Evolutionary conservation across 2,113 vertebrate genomes (phyloP), one percentile per base, ranked within the genome.

Genomic region (Gorsachius goisagi): DNA sequence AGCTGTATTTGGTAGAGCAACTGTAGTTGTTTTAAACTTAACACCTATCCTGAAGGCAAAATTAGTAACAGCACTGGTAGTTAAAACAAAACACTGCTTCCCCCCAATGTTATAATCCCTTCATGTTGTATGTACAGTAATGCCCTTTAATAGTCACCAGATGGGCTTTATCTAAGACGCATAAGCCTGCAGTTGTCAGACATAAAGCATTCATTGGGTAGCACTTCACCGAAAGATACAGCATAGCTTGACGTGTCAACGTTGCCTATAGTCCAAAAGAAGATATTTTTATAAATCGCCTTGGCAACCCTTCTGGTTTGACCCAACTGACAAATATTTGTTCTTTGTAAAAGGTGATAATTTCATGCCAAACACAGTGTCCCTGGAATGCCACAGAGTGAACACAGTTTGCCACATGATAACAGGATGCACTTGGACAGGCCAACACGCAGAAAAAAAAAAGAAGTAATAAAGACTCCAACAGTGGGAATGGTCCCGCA

Each of bases 141-240:
- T 91, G 93, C 92, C 74, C 53, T 85, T 87, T 96, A 97, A 97
- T 72, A 91, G 94, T 90, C 82, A 96, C 90, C 95, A 97, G 82
- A 95, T 90, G 95, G 95, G 86, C 67, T 93, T 79, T 87, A 83
- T 82, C 88, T 84, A 79, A 89, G 64, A 86, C 3, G 11, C 45
- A 30, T 62, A 95, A 92, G 78, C 44, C 73, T 73, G 52, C 73
- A 92, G 86, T 83, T 95, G 80, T 56, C 12, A 11, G 62, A 84
- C 85, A 95, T 19, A 69, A 75, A 84, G 52, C 52, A 76, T 45
- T 82, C 85, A 45, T 3, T 49, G 35, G 76, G 63, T 60, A 92
- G 30, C 4, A 6, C 74, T 87, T 79, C 67, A 83, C 24, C 4
- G 2, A 88, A 89, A 83, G 68, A 45, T 17, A n/a, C n/a, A 55